Conservation (phyloP, 2,797 vertebrate species). For the Gila robusta region DNA sequence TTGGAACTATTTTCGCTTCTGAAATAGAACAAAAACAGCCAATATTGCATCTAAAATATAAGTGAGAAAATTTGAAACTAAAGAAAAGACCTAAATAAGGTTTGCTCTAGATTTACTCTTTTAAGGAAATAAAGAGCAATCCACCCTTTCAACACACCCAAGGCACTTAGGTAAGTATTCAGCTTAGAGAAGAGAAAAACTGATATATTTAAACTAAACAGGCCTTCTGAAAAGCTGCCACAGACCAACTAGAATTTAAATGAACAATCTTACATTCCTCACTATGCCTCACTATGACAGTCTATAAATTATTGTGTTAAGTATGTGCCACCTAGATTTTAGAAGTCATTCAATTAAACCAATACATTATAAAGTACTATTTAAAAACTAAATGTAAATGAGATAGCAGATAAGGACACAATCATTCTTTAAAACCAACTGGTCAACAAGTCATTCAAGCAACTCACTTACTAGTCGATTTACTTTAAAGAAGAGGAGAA, state of each 20-base stretch:
- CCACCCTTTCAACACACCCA: constrained; percentile 30
- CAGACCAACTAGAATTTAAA: constrained; percentile 37
- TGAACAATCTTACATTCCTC: constrained; percentile 30
- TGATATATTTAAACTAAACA: constrained; percentile 26
- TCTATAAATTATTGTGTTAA: constrained; percentile 24
- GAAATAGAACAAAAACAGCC: too few species aligned
- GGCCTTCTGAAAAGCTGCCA: constrained; percentile 9
- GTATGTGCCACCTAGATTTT: constrained; percentile 3
- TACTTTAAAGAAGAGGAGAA: background rate
- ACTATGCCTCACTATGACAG: background rate
- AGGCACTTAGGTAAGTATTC: constrained; percentile 28
- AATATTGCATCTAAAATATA: too few species aligned
- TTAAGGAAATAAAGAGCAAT: constrained; percentile 6
- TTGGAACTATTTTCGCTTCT: too few species aligned
- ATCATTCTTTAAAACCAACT: background rate
- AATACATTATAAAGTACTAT: constrained; percentile 11
- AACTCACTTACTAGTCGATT: background rate
- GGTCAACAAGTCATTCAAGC: background rate
- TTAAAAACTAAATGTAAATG: background rate
- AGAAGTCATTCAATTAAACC: constrained; percentile 16
- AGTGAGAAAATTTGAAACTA: too few species aligned
- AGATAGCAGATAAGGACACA: background rate
- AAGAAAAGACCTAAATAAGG: too few species aligned
- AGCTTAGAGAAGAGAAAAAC: constrained; percentile 13
- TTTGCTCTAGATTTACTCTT: too few species aligned